Evolutionary conservation across 2,113 vertebrate species (phyloP).

Genomic region (Ciconia stormi): DNA sequence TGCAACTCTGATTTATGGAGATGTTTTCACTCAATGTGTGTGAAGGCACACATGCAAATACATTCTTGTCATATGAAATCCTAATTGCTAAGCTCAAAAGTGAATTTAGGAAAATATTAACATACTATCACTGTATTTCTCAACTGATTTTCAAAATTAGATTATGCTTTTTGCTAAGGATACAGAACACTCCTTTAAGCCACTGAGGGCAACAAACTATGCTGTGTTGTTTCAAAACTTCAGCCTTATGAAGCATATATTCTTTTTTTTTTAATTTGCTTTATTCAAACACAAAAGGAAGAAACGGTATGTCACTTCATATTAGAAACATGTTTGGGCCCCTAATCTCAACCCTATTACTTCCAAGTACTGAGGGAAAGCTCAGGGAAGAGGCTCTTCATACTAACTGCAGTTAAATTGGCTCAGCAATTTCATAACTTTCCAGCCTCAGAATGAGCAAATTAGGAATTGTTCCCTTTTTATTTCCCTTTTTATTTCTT

Average conservation of each 20-base stretch:
- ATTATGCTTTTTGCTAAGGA: background rate
- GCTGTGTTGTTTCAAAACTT: background rate
- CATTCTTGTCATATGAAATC: background rate
- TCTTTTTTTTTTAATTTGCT: background rate
- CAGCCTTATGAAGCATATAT: background rate
- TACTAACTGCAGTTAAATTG: background rate
- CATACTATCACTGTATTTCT: background rate
- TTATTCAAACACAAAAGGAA: background rate
- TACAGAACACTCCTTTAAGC: background rate
- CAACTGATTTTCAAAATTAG: background rate
- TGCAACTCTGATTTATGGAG: background rate
- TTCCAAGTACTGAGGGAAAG: background rate
- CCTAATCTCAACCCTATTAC: background rate
- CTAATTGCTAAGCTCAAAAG: background rate
- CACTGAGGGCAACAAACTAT: background rate
- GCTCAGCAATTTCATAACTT: background rate
- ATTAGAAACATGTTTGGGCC: background rate
- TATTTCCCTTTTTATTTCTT: background rate
- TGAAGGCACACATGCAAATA: background rate
- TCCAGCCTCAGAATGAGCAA: background rate
- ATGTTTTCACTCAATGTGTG: background rate
- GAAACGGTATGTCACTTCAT: background rate
- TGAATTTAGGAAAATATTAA: background rate
- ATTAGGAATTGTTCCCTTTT: background rate
- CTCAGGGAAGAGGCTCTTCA: background rate